phyloP scores from a whole-genome alignment of 2,113 vertebrate genomes.

The Pristiophorus japonicus region DNA sequence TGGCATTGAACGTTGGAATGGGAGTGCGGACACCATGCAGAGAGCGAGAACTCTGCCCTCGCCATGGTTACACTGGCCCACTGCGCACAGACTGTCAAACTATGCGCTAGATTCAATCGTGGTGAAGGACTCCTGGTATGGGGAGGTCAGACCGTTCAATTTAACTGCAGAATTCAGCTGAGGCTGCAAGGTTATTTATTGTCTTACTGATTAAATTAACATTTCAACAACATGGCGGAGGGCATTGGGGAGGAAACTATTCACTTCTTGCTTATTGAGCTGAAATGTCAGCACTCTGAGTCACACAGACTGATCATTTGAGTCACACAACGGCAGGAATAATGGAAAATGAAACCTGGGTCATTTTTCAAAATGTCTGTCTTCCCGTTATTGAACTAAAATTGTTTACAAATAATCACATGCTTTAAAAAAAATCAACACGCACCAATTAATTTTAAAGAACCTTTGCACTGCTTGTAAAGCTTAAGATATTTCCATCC shows the following conservation, averaged over 20 bases:
- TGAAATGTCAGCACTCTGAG: neutral
- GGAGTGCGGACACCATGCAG: neutral
- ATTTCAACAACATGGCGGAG: neutral
- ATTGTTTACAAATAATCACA: neutral
- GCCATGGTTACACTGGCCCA: neutral
- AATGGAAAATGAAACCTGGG: neutral
- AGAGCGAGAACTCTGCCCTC: neutral
- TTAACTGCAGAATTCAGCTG: conserved; percentile 19
- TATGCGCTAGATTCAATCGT: neutral
- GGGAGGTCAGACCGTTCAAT: neutral
- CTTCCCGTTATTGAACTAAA: neutral
- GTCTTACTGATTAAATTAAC: conserved; percentile 31
- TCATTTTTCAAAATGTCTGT: neutral
- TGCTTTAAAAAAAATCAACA: neutral
- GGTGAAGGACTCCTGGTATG: neutral
- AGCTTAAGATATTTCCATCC: neutral
- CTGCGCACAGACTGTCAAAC: neutral
- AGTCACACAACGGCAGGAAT: too few species aligned
- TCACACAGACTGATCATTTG: neutral
- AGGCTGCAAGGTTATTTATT: conserved; percentile 11
- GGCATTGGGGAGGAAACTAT: neutral
- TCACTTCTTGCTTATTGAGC: neutral
- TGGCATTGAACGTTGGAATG: neutral
- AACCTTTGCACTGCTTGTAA: neutral
- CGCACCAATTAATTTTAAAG: neutral